These are phyloP conservation scores for Callyntrura guangdongensis DNA, from an alignment of 2,888 invertebrate genomes.

Conservation along the genomic window DNA sequence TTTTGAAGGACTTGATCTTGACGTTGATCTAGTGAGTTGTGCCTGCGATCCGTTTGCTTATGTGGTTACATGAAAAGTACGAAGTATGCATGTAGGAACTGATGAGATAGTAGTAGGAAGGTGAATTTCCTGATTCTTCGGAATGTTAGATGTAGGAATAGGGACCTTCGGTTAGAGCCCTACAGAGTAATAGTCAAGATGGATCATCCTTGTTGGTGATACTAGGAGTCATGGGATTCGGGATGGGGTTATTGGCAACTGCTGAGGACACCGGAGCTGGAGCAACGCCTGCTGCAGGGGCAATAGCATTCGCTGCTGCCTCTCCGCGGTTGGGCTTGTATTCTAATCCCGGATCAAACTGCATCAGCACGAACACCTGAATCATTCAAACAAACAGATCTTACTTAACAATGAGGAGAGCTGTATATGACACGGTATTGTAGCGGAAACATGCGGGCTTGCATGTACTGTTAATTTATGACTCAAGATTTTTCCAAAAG, in stretches of 20 bases:
- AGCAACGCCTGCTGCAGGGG: conserved; percentile 63
- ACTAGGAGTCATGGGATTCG: conserved; percentile 79
- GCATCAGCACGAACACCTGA: conserved; percentile 99
- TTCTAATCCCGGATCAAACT: conserved; percentile 99
- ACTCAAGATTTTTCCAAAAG: not conserved
- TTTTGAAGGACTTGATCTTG: conserved; percentile 41
- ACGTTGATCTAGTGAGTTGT: conserved; percentile 39
- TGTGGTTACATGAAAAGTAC: conserved; percentile 61
- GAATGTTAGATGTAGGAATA: conserved; percentile 93
- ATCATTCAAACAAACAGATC: conserved; percentile 71
- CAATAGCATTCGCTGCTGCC: conserved; percentile 86
- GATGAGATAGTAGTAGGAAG: conserved; percentile 60
- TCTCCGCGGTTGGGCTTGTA: conserved; percentile 94
- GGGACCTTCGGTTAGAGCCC: conserved; percentile 99
- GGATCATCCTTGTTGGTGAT: conserved; percentile 92
- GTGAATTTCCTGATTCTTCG: conserved; percentile 79
- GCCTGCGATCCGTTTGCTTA: conserved; percentile 67
- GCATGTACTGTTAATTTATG: not conserved
- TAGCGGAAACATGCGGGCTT: not conserved
- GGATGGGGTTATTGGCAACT: conserved; percentile 79
- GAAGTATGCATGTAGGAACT: conserved; percentile 41
- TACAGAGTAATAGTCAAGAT: conserved; percentile 99
- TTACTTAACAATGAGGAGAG: no score
- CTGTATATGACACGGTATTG: not conserved
- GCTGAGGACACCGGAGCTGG: conserved; percentile 76